Conservation (phyloP, 2,797 vertebrate species). For the Acanthurus lineatus region DNA sequence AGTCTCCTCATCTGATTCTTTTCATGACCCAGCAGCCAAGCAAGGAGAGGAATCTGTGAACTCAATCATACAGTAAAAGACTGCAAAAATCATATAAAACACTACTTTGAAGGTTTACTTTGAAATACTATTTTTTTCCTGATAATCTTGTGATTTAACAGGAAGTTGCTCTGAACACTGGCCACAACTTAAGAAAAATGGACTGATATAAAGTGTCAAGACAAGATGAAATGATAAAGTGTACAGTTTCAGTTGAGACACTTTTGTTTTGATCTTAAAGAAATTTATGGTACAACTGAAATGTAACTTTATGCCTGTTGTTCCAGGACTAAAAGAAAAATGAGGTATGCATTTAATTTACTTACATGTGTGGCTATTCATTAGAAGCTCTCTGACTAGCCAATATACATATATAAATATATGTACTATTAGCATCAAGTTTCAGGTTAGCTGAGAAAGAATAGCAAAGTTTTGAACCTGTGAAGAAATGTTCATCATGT, state of each 20-base stretch:
- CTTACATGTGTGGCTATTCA: slow-evolving; percentile 16
- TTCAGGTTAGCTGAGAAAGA: slow-evolving; percentile 10
- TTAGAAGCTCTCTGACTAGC: too few relatives aligned
- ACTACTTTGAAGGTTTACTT: neutral
- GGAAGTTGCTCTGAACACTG: neutral
- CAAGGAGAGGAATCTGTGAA: slow-evolving; percentile 40
- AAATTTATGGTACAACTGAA: slow-evolving; percentile 9
- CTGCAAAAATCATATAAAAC: slow-evolving; percentile 13
- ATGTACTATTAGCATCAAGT: neutral
- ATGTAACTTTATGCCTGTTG: slow-evolving; percentile 12
- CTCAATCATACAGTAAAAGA: slow-evolving; percentile 13
- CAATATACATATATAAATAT: too few relatives aligned
- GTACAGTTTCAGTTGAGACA: neutral
- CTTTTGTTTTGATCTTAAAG: slow-evolving; percentile 26
- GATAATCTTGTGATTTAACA: neutral
- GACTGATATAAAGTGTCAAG: neutral
- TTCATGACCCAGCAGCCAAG: slow-evolving; percentile 53
- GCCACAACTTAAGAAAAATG: neutral
- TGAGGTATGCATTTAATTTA: slow-evolving; percentile 8
- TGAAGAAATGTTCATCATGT: neutral
- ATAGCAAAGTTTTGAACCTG: neutral
- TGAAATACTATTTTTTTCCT: neutral
- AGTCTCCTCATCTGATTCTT: slow-evolving; percentile 63
- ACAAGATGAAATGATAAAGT: neutral
- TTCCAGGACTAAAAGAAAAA: slow-evolving; percentile 14